A percentile compares a stretch with the other conserved stretches of the same genome.
These are phyloP conservation scores for Anolis apletophallus DNA, from an alignment of 2,797 vertebrate species.

Conservation along the genomic window DNA sequence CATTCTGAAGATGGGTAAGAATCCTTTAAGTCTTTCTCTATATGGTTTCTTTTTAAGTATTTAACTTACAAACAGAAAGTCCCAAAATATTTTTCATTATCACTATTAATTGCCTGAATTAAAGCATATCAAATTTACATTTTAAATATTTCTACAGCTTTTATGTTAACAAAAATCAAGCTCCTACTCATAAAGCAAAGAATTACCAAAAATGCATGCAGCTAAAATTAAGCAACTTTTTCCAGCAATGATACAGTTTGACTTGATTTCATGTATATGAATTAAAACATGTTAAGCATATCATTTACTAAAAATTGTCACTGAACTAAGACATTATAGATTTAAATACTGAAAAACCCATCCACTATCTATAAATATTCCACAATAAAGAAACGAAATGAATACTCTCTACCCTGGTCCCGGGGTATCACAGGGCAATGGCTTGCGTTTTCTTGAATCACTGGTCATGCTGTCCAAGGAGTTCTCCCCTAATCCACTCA, in stretches of 20 bases:
- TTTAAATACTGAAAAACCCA: conserved; percentile 11
- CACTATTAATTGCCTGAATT: background rate
- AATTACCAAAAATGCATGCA: background rate
- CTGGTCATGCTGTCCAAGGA: conserved; percentile 89
- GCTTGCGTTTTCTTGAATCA: conserved; percentile 93
- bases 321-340: conserved; percentile 3
- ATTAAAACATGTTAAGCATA: background rate
- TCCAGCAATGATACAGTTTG: background rate
- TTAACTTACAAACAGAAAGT: background rate
- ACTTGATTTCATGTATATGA: background rate
- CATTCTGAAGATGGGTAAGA: background rate
- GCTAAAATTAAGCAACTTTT: background rate
- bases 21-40: background rate
- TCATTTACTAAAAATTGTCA: conserved; percentile 17
- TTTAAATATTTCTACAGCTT: background rate
- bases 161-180: background rate
- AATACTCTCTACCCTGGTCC: conserved; percentile 85
- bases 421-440: conserved; percentile 90
- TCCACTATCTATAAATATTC: background rate
- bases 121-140: background rate
- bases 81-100: background rate
- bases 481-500: conserved; percentile 96
- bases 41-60: background rate
- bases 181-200: background rate
- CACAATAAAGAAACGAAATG: background rate